Conservation (phyloP, 2,888 invertebrate species). For the Tinea semifulvella region DNA sequence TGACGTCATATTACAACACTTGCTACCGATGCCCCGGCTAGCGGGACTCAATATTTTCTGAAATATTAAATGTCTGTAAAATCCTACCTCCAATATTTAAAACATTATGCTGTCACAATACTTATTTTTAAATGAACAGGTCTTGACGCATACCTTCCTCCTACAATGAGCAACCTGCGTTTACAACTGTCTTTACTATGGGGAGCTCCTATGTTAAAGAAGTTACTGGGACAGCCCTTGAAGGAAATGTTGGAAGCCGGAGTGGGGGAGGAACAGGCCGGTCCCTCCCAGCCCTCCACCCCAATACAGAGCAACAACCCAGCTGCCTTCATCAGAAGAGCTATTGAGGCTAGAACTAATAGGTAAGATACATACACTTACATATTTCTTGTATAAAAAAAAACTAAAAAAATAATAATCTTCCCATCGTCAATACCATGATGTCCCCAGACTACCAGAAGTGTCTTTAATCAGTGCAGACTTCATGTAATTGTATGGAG, state of each 20-base stretch:
- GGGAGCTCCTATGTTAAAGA: conserved; percentile 60
- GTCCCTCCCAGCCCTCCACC: conserved; percentile 63
- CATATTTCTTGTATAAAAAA: not conserved
- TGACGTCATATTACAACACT: too few relatives aligned
- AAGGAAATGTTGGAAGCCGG: conserved; percentile 66
- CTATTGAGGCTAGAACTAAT: conserved; percentile 62
- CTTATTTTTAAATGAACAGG: too few relatives aligned
- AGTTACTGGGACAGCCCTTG: conserved; percentile 40
- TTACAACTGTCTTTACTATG: conserved; percentile 77
- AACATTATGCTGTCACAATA: too few relatives aligned
- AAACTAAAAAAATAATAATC: too few relatives aligned
- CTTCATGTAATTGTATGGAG: too few relatives aligned
- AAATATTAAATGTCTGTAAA: too few relatives aligned
- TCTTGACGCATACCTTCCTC: conserved; percentile 73
- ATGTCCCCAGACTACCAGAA: too few relatives aligned
- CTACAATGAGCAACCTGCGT: conserved; percentile 74
- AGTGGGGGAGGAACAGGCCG: conserved; percentile 48
- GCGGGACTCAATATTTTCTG: too few relatives aligned
- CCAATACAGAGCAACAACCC: conserved; percentile 51
- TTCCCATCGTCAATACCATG: too few relatives aligned
- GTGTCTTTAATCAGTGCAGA: too few relatives aligned
- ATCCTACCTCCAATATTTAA: too few relatives aligned
- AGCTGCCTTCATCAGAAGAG: conserved; percentile 53
- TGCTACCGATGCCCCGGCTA: too few relatives aligned
- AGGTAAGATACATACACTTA: conserved; percentile 35